phyloP scores from a whole-genome alignment of 2,888 invertebrate species.

The Caenorhabditis plicata region DNA sequence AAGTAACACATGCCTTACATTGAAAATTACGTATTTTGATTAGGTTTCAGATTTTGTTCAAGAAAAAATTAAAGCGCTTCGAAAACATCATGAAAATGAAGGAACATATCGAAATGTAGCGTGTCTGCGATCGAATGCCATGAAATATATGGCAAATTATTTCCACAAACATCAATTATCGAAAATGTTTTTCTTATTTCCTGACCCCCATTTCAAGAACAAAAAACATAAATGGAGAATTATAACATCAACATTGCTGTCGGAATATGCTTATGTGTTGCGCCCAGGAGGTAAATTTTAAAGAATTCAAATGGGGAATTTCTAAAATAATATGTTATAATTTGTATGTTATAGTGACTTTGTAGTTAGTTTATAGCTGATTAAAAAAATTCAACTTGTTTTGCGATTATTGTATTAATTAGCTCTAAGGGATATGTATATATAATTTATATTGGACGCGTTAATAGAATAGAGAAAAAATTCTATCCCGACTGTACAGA shows the following conservation, averaged over 20 bases:
- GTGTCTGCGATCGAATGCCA: constrained; percentile 87
- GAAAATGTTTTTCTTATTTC: constrained; percentile 92
- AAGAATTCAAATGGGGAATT: too few relatives aligned
- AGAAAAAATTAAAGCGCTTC: constrained; percentile 85
- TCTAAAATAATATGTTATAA: too few relatives aligned
- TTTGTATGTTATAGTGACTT: too few relatives aligned
- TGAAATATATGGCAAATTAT: constrained; percentile 98
- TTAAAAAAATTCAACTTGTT: too few relatives aligned
- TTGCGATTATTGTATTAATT: too few relatives aligned
- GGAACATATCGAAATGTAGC: constrained; percentile 87
- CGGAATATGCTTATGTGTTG: constrained; percentile 94
- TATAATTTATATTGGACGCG: too few relatives aligned
- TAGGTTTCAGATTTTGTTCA: constrained; percentile 79
- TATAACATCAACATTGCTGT: constrained; percentile 85
- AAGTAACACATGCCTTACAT: too few relatives aligned
- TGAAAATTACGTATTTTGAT: too few relatives aligned
- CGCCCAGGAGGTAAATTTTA: constrained; percentile 71
- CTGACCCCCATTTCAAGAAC: constrained; percentile 95
- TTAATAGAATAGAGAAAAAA: too few relatives aligned
- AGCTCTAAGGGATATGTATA: too few relatives aligned
- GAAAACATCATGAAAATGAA: constrained; percentile 69
- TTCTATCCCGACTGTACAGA: too few relatives aligned
- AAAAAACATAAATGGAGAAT: constrained; percentile 91
- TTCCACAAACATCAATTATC: constrained; percentile 82
- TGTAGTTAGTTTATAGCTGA: too few relatives aligned